Base-by-base conservation (phyloP, 2,797 vertebrate species). In the Syngnathus acus region DNA sequence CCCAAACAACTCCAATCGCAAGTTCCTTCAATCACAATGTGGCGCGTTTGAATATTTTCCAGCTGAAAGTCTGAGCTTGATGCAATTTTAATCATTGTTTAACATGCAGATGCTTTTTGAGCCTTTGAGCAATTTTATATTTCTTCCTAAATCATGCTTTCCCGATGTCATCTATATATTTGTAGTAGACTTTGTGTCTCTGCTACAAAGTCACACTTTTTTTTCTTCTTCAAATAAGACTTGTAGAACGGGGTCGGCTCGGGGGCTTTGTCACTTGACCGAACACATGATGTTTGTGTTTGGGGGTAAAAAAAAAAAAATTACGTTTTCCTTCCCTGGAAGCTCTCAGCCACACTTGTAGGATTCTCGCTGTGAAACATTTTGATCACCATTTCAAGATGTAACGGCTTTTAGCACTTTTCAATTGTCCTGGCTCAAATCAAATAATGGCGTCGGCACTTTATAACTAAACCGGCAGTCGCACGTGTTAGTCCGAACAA, bases 1-100 rank as follows among this genome's bases (percentile, higher is more conserved):
- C 42, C 71, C 69, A 84, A 87, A 89, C 84, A 87, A 83, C 77
- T 86, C 68, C 85, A 81, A 88, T 88, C 84, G 83, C 86, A 88
- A 83, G 70, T 85, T 86, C 85, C 55, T 85, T 90, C 87, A 87
- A 82, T 87, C 87, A 89, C 78, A 61, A 53, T 0, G 65, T 0
- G 66, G 79, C 63, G 77, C 87, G 89, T 92, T 91, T 89, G 82
- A 93, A 91, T 90, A 90, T 89, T 87, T 90, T 67, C 76, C 79
- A 90, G 84, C 89, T 84, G 79, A 87, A 92, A 89, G 85, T 88
- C 86, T 88, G 72, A 88, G 87, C 90, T 91, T 67, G 87, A 87
- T 89, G 81, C 89, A 90, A 88, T 83, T 92, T 92, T 90, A 84
- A 89, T 85, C 78, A 19, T 80, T 86, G 84, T 91, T 92, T 92